A percentile compares a stretch with the other conserved stretches of the same genome.
These are phyloP conservation scores for Karalla daura DNA, from an alignment of 2,797 vertebrate species.

Conservation along the genomic window DNA sequence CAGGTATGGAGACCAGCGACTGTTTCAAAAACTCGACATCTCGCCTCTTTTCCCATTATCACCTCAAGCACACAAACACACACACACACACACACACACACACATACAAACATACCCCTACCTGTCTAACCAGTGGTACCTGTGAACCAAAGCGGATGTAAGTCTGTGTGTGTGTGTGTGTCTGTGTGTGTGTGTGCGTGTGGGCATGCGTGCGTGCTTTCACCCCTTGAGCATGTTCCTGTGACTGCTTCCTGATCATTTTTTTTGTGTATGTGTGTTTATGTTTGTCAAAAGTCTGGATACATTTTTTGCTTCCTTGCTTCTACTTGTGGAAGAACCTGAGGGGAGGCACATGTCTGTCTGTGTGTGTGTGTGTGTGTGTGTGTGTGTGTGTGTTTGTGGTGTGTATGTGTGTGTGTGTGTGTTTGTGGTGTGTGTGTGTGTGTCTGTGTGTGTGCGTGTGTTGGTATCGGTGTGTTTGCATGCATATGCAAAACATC, in stretches of 20 bases:
- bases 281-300: conserved; percentile 31
- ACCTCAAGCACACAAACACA: background rate
- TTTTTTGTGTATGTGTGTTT: conserved; percentile 3
- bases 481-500: background rate
- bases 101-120: background rate
- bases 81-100: background rate
- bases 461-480: too few relatives aligned
- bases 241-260: conserved; percentile 6
- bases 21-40: conserved; percentile 6
- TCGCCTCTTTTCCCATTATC: conserved; percentile 8
- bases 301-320: conserved; percentile 34
- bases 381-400: conserved; percentile 1
- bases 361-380: conserved; percentile 1
- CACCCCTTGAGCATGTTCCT: conserved; percentile 5
- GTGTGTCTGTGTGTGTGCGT: too few relatives aligned
- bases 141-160: background rate
- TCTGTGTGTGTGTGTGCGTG: conserved; percentile 9
- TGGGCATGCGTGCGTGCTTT: background rate
- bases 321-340: conserved; percentile 30
- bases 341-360: conserved; percentile 17
- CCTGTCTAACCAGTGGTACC: background rate
- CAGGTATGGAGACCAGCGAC: conserved; percentile 2
- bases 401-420: conserved; percentile 15
- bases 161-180: background rate
- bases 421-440: conserved; percentile 1